Evolutionary conservation across 2,113 vertebrate species (phyloP), one percentile per base, ranked within the genome.

Genomic region (Daphoenositta chrysoptera): DNA sequence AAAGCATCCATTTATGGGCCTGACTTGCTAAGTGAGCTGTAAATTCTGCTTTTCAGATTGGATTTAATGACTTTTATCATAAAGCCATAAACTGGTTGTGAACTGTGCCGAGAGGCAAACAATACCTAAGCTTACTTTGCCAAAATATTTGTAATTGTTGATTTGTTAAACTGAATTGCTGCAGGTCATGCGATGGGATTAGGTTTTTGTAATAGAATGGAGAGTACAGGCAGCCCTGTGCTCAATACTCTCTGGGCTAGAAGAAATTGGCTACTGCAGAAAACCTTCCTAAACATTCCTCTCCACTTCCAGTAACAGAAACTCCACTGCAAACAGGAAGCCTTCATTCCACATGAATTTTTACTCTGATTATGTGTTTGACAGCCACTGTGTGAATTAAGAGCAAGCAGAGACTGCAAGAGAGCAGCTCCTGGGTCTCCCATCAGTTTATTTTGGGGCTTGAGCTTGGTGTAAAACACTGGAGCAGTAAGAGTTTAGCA

Each of bases 61-160:
- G 91, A 95, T 97, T 97, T 97, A 96, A 95, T 97, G 94, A 96
- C 82, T 97, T 94, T 90, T 97, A 95, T 97, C 83, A 95, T 96
- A 94, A 96, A 97, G 96, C 93, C 83, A 95, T 90, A 93, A 97
- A 92, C 96, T 97, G 85, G 50, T 96, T 93, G 93, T 96, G 94
- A 97, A 90, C 68, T 94, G 79, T 94, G 94, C 96, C 4, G 68
- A 90, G 93, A 93, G 92, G 76, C 96, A 96, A 96, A 97, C 96
- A 97, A 97, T 97, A 95, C 95, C 96, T 94, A 97, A 95, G 96
- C 94, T 96, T 97, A 97, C 44, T 97, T 97, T 96, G 96, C 94
- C 95, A 94, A 96, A 97, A 96, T 97, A 97, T 97, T 96, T 97
- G 94, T 96, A 93, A 93, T 97, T 97, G 97, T 97, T 96, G 93